These are phyloP conservation scores for Planiliza haematocheilus DNA, from an alignment of 2,113 vertebrate species.

Conservation along the genomic window DNA sequence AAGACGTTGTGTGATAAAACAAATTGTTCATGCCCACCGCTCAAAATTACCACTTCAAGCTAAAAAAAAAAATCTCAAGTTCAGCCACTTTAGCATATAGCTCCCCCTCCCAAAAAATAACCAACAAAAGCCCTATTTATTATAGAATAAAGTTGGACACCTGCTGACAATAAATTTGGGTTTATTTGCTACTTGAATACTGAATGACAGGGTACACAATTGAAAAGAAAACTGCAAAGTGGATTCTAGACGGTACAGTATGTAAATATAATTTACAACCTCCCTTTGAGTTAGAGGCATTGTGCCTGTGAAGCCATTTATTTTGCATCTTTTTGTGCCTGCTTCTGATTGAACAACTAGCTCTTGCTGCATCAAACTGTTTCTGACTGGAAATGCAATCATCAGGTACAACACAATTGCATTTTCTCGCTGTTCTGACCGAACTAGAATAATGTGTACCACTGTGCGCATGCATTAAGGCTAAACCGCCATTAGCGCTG, in stretches of 20 bases:
- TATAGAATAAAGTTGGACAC: no score
- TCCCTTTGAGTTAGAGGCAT: neutral
- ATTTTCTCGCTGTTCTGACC: constrained; percentile 24
- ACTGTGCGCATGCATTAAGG: constrained; percentile 46
- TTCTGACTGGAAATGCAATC: constrained; percentile 39
- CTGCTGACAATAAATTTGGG: no score
- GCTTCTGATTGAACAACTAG: constrained; percentile 10
- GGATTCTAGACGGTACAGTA: neutral
- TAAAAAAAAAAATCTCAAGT: neutral
- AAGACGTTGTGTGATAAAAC: neutral
- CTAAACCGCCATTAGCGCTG: constrained; percentile 41
- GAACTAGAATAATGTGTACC: constrained; percentile 30
- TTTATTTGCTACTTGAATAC: neutral
- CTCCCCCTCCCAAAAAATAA: neutral
- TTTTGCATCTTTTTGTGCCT: neutral
- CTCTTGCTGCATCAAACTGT: constrained; percentile 19
- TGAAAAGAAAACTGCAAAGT: neutral
- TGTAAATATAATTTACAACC: neutral
- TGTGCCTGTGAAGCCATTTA: constrained; percentile 1
- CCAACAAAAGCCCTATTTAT: neutral
- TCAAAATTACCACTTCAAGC: neutral
- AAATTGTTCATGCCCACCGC: no score
- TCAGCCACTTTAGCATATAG: neutral
- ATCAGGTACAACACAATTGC: constrained; percentile 36
- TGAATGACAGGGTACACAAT: neutral